Evolutionary conservation across 2,888 invertebrate species (phyloP).

Genomic region (Mantis religiosa): DNA sequence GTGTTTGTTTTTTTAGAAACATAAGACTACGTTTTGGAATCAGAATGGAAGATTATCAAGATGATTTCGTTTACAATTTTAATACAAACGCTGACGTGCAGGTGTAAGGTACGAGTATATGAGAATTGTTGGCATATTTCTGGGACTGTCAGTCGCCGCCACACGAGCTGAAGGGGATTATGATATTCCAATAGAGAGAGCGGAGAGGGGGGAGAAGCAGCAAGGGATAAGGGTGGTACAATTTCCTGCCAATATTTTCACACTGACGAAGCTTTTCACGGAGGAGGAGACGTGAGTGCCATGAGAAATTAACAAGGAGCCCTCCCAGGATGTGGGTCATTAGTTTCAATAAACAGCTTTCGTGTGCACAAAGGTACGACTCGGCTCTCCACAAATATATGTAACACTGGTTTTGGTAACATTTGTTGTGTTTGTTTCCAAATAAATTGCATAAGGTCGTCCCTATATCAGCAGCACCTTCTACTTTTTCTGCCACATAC

Average conservation of each 20-base stretch:
- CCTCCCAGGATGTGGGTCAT: neutral
- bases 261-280: conserved; percentile 29
- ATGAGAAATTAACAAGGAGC: conserved; percentile 19
- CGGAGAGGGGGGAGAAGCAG: neutral
- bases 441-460: no score
- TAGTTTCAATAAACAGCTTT: neutral
- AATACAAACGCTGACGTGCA: no score
- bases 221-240: conserved; percentile 14
- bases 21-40: no score
- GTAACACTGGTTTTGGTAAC: no score
- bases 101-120: no score
- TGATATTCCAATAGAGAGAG: neutral
- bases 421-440: no score
- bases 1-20: no score
- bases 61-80: no score
- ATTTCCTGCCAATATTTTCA: conserved; percentile 31
- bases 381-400: no score
- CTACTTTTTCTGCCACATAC: no score
- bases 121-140: neutral
- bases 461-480: no score
- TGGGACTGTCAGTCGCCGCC: neutral
- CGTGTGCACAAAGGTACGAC: neutral
- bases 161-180: neutral
- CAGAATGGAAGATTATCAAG: no score
- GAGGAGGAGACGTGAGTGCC: conserved; percentile 23